Conservation (phyloP, 2,888 invertebrate species). For the Brachyptera putata region DNA sequence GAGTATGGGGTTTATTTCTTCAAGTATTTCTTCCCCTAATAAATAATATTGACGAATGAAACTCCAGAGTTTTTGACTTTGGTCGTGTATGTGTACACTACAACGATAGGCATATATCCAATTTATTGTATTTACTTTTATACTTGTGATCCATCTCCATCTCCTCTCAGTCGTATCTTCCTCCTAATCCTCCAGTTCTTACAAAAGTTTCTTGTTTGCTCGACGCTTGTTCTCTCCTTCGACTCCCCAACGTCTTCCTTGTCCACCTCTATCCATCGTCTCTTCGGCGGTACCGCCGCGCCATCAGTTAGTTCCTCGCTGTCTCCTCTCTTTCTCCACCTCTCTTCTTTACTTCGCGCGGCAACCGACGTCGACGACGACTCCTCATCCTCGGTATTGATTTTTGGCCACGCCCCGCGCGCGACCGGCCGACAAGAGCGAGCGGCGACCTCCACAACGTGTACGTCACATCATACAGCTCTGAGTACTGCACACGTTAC, state of each 20-base stretch:
- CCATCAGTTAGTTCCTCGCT: background rate
- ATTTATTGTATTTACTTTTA: no score
- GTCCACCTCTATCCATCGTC: background rate
- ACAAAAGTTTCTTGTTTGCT: background rate
- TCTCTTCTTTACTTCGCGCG: slow-evolving; percentile 1
- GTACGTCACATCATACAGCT: background rate
- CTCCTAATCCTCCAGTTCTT: background rate
- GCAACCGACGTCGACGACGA: background rate
- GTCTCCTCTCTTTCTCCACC: slow-evolving; percentile 5
- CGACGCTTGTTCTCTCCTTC: no score
- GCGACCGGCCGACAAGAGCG: slow-evolving; percentile 22
- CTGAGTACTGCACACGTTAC: background rate
- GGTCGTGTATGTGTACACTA: no score
- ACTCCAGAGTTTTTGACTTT: no score
- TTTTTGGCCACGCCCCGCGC: slow-evolving; percentile 30
- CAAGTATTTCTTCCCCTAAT: no score
- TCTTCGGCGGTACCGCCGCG: no score
- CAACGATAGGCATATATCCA: no score
- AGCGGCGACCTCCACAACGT: slow-evolving; percentile 12
- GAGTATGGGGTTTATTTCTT: no score
- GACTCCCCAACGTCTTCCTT: background rate
- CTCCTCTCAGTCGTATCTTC: background rate
- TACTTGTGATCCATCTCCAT: background rate
- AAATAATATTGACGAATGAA: no score
- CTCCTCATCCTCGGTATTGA: slow-evolving; percentile 28